Percentiles rank a stretch among this genome's conserved stretches.
Evolutionary conservation across 2,888 invertebrate species (phyloP).

Genomic region (Drosophila prostipennis): DNA sequence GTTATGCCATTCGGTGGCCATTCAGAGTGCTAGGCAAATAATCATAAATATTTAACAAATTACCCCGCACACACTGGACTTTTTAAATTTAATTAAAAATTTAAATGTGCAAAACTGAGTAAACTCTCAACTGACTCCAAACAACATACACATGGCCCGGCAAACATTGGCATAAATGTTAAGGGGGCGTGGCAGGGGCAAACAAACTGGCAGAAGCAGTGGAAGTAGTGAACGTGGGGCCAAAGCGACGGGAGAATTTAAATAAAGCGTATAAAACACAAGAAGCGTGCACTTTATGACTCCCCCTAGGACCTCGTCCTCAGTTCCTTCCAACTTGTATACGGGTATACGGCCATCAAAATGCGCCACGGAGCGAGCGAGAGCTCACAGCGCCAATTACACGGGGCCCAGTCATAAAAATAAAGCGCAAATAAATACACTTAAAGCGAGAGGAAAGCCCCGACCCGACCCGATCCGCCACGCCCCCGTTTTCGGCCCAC

Average conservation of each 20-base stretch:
- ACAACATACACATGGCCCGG: slow-evolving; percentile 12
- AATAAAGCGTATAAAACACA: slow-evolving; percentile 52
- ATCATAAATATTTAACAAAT: slow-evolving; percentile 50
- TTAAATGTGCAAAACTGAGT: slow-evolving; percentile 59
- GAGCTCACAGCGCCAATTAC: slow-evolving; percentile 74
- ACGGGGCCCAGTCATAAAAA: slow-evolving; percentile 74
- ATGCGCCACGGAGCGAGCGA: slow-evolving; percentile 51
- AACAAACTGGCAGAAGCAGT: slow-evolving; percentile 5
- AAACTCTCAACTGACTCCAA: slow-evolving; percentile 22
- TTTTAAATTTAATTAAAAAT: slow-evolving; percentile 77
- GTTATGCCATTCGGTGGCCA: slow-evolving; percentile 12
- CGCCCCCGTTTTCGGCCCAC: slow-evolving; percentile 1
- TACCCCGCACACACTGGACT: slow-evolving; percentile 30
- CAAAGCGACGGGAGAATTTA: slow-evolving; percentile 44
- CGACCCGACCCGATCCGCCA: neutral
- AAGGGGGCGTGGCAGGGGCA: slow-evolving; percentile 10
- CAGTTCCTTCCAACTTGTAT: slow-evolving; percentile 30
- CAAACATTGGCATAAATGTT: slow-evolving; percentile 6
- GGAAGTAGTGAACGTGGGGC: slow-evolving; percentile 17
- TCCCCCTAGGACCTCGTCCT: slow-evolving; percentile 3
- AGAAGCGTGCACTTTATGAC: slow-evolving; percentile 65
- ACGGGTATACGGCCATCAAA: slow-evolving; percentile 62
- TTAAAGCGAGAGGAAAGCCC: slow-evolving; percentile 56
- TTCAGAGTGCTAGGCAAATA: slow-evolving; percentile 36
- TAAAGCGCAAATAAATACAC: slow-evolving; percentile 79